These are phyloP conservation scores for Acanthosoma haemorrhoidale DNA, from an alignment of 2,888 invertebrate genomes.

Conservation along the genomic window DNA sequence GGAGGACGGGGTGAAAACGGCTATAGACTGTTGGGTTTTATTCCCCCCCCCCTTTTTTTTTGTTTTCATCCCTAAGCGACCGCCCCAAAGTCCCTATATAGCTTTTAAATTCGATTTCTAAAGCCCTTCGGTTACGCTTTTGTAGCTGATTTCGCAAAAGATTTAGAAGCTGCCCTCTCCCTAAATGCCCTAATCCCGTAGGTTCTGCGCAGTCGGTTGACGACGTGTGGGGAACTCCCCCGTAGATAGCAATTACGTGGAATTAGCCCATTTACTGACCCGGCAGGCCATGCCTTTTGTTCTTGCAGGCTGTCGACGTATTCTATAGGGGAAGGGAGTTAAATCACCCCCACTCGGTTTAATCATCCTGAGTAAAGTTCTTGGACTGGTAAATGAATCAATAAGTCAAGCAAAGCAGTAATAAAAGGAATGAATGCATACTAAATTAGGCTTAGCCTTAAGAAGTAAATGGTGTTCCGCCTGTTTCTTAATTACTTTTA, in stretches of 20 bases:
- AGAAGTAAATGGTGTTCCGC: too few relatives aligned
- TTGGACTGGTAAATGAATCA: too few relatives aligned
- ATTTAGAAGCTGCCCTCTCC: neutral
- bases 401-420: too few relatives aligned
- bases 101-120: neutral
- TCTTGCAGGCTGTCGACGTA: neutral
- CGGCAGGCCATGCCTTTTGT: conserved; percentile 7
- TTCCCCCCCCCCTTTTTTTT: neutral
- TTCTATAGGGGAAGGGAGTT: neutral
- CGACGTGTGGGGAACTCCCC: too few relatives aligned
- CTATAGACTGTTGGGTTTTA: neutral
- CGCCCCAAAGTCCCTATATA: neutral
- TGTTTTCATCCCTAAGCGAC: too few relatives aligned
- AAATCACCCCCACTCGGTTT: neutral
- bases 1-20: neutral
- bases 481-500: too few relatives aligned
- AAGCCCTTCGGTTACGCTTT: neutral
- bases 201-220: too few relatives aligned
- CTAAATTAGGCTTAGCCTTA: too few relatives aligned
- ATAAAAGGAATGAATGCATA: too few relatives aligned
- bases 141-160: neutral
- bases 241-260: neutral
- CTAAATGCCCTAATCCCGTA: neutral
- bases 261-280: neutral
- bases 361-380: too few relatives aligned